phyloP scores from a whole-genome alignment of 2,797 vertebrate genomes.

The Kryptolebias ocellatus region DNA sequence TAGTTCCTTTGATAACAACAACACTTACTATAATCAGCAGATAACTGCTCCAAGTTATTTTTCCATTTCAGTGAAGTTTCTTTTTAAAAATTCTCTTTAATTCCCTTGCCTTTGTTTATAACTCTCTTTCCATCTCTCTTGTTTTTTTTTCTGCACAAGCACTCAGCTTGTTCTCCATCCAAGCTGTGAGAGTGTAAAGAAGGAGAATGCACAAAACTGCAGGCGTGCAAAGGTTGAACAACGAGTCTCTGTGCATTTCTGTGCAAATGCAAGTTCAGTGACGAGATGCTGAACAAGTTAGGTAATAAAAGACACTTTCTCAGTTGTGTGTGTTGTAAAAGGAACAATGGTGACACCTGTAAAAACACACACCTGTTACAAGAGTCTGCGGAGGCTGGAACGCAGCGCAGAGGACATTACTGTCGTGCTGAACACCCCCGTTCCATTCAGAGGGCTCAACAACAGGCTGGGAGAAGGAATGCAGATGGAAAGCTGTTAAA shows the following conservation, averaged over 20 bases:
- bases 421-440: conserved; percentile 68
- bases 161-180: conserved; percentile 19
- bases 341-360: background rate
- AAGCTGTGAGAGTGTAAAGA: conserved; percentile 23
- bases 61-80: conserved; percentile 28
- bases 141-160: conserved; percentile 19
- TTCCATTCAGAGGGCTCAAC: conserved; percentile 82
- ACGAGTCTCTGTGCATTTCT: conserved; percentile 1
- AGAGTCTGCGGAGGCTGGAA: conserved; percentile 82
- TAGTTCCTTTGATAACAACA: conserved; percentile 52
- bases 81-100: conserved; percentile 25
- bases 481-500: conserved; percentile 81
- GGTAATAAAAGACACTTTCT: background rate
- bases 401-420: conserved; percentile 70
- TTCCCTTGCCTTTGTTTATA: conserved; percentile 21
- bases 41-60: conserved; percentile 44
- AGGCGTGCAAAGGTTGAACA: background rate
- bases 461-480: conserved; percentile 55
- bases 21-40: conserved; percentile 53
- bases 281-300: background rate
- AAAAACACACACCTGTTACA: conserved; percentile 74
- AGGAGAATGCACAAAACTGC: background rate
- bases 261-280: background rate
- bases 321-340: background rate
- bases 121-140: background rate